These are phyloP conservation scores for Micromesistius poutassou DNA, from an alignment of 2,797 vertebrate species.

Conservation along the genomic window DNA sequence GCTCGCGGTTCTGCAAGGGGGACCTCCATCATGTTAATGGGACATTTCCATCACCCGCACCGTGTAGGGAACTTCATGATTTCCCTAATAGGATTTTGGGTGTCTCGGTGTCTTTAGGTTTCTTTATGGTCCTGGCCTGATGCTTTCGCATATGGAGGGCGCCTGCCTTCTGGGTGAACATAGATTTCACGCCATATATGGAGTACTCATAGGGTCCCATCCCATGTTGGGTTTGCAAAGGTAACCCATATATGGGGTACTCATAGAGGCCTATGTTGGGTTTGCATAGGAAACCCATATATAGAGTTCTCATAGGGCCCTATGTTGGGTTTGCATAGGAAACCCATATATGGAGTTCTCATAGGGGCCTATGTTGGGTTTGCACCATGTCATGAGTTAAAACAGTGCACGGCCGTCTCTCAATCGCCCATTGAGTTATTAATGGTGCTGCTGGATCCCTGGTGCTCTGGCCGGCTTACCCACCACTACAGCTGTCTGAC, in stretches of 20 bases:
- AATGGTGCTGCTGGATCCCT: slow-evolving; percentile 23
- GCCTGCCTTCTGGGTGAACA: slow-evolving; percentile 11
- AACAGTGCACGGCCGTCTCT: slow-evolving; percentile 24
- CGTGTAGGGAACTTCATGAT: slow-evolving; percentile 25
- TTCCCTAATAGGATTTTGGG: slow-evolving; percentile 16
- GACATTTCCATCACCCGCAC: slow-evolving; percentile 6
- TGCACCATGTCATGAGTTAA: slow-evolving; percentile 34
- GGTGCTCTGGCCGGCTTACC: slow-evolving; percentile 34
- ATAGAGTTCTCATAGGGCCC: slow-evolving; percentile 9
- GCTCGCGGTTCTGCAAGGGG: neutral
- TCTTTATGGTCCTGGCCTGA: slow-evolving; percentile 6
- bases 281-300: neutral
- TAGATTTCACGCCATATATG: slow-evolving; percentile 10
- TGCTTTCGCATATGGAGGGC: neutral
- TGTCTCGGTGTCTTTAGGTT: slow-evolving; percentile 8
- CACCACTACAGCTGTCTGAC: slow-evolving; percentile 30
- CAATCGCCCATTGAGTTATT: slow-evolving; percentile 35
- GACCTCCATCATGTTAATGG: neutral
- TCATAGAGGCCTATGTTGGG: neutral
- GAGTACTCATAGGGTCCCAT: slow-evolving; percentile 6
- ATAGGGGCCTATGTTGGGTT: slow-evolving; percentile 12
- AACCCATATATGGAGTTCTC: too few species aligned
- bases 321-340: too few species aligned
- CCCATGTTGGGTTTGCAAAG: too few species aligned
- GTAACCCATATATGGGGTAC: neutral